Conservation (phyloP, 1,140 invertebrate species). For the Nasonia longicornis region DNA sequence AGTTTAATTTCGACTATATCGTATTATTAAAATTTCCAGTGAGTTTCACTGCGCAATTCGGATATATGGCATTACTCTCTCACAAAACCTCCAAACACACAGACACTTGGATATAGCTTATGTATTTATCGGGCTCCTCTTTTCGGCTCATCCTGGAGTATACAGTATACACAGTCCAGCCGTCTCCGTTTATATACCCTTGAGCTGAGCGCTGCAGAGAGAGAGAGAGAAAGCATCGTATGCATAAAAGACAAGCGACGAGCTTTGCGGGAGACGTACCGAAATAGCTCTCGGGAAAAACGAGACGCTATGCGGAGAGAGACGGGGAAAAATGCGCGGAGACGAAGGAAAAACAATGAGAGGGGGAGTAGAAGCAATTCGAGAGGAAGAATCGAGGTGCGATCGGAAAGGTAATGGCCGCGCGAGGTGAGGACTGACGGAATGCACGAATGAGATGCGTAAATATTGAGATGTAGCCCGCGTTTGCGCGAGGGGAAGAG, state of each 20-base stretch:
- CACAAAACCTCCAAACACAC: neutral
- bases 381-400: neutral
- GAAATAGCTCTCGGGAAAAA: conserved; percentile 3
- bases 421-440: neutral
- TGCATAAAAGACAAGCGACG: conserved; percentile 17
- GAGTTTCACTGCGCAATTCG: neutral
- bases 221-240: neutral
- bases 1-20: neutral
- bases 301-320: neutral
- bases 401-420: neutral
- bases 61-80: neutral
- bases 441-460: neutral
- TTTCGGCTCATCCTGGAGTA: neutral
- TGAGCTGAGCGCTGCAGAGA: neutral
- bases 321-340: neutral
- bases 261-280: conserved; percentile 3
- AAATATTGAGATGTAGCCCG: neutral
- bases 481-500: neutral
- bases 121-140: conserved; percentile 15
- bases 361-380: neutral
- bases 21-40: too few species aligned
- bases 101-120: neutral
- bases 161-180: neutral
- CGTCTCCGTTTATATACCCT: conserved; percentile 2
- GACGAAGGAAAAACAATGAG: conserved; percentile 32